Evolutionary conservation across 2,888 invertebrate species (phyloP).

Genomic region (Hypselothyrea guttata): DNA sequence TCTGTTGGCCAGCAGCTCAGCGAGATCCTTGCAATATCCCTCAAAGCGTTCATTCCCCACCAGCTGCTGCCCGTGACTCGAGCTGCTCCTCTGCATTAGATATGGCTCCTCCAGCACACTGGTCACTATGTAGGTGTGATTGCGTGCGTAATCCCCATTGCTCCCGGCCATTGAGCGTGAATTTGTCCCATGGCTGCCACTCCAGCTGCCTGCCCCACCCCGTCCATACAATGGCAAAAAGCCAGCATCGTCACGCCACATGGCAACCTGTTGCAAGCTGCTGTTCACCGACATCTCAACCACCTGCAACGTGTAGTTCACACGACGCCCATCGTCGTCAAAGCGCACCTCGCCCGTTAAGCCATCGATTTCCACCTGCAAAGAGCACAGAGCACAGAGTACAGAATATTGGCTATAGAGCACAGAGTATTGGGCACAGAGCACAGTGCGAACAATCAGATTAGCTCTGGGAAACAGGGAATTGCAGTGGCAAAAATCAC

Average conservation of each 20-base stretch:
- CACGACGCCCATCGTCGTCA: constrained; percentile 93
- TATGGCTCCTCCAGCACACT: constrained; percentile 94
- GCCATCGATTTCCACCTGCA: constrained; percentile 93
- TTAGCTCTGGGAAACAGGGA: constrained; percentile 36
- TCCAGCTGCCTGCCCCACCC: not conserved
- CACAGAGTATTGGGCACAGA: not conserved
- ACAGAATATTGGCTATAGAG: not conserved
- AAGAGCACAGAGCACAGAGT: constrained; percentile 13
- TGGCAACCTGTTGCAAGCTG: constrained; percentile 94
- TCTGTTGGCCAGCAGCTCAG: constrained; percentile 90
- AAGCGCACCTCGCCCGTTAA: constrained; percentile 95
- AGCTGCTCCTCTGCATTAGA: constrained; percentile 87
- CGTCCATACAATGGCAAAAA: constrained; percentile 85
- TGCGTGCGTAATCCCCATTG: constrained; percentile 89
- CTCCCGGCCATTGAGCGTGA: constrained; percentile 38
- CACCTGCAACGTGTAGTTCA: constrained; percentile 94
- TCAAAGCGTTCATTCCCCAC: constrained; percentile 90
- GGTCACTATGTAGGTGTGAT: constrained; percentile 92
- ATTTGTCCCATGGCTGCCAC: not conserved
- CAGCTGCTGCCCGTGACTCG: constrained; percentile 85
- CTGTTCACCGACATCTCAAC: constrained; percentile 97
- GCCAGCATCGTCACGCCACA: constrained; percentile 92
- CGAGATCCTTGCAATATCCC: constrained; percentile 96
- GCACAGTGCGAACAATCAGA: constrained; percentile 6
- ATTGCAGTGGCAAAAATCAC: constrained; percentile 2